phyloP scores from a whole-genome alignment of 1,140 invertebrate genomes.

The Bombus polaris region DNA sequence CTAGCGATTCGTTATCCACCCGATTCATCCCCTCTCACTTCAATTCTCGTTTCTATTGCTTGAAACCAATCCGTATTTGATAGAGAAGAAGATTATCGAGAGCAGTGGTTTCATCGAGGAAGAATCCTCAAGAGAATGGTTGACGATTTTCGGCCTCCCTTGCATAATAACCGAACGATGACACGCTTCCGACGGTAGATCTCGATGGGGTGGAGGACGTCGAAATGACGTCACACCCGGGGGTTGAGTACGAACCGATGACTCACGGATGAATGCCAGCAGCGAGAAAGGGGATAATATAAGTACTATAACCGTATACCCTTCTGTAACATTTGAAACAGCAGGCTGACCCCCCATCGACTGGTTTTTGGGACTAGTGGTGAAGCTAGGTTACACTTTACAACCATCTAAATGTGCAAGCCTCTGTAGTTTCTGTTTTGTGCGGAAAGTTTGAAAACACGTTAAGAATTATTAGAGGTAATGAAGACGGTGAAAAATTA shows the following conservation, averaged over 20 bases:
- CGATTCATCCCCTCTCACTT: neutral
- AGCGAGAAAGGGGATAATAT: slow-evolving; percentile 38
- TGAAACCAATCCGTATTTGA: neutral
- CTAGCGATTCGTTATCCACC: neutral
- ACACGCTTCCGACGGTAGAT: slow-evolving; percentile 61
- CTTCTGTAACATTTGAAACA: slow-evolving; percentile 60
- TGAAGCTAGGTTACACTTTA: neutral
- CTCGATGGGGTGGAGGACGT: neutral
- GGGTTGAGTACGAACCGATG: slow-evolving; percentile 68
- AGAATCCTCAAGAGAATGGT: slow-evolving; percentile 20
- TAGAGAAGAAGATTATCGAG: slow-evolving; percentile 11
- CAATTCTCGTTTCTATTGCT: too few species aligned
- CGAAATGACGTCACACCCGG: slow-evolving; percentile 71
- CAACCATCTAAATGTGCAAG: neutral
- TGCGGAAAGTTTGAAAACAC: neutral
- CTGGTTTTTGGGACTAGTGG: neutral
- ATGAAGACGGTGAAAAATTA: too few species aligned
- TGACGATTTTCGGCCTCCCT: slow-evolving; percentile 38
- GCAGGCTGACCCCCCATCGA: neutral
- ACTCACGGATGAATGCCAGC: slow-evolving; percentile 69
- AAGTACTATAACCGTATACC: slow-evolving; percentile 60
- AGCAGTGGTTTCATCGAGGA: neutral
- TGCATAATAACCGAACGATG: slow-evolving; percentile 72
- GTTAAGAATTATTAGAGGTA: too few species aligned
- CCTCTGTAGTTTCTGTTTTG: too few species aligned